Conservation (phyloP, 2,797 vertebrate genomes). For the Chloroceryle inda region DNA sequence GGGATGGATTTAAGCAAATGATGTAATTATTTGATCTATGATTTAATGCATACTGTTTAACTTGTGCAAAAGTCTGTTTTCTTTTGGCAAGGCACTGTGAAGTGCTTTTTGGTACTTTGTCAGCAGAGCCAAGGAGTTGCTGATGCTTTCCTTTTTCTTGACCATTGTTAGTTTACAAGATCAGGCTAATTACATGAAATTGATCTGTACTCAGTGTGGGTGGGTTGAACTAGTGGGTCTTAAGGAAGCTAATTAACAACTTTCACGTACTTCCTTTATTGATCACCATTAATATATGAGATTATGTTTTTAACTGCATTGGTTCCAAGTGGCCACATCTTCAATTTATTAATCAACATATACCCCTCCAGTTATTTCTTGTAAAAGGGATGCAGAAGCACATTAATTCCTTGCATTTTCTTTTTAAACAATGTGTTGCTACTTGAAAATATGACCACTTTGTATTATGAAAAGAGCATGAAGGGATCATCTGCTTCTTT, state of each 20-base stretch:
- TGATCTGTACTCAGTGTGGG: slow-evolving; percentile 58
- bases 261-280: slow-evolving; percentile 71
- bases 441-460: not conserved
- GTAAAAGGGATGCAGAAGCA: not conserved
- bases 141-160: slow-evolving; percentile 65
- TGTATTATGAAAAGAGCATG: not conserved
- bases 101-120: slow-evolving; percentile 22
- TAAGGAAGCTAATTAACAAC: slow-evolving; percentile 72
- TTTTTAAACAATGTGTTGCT: not conserved
- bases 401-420: not conserved
- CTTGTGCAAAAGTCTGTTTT: not conserved
- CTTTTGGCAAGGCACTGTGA: not conserved
- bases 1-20: slow-evolving; percentile 21
- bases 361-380: not conserved
- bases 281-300: slow-evolving; percentile 69
- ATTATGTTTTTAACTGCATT: slow-evolving; percentile 61
- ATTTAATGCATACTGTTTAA: slow-evolving; percentile 43
- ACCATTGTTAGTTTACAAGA: slow-evolving; percentile 65
- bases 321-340: slow-evolving; percentile 47
- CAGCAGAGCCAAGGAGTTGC: slow-evolving; percentile 40
- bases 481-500: not conserved
- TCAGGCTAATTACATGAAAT: slow-evolving; percentile 70
- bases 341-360: slow-evolving; percentile 41
- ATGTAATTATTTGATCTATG: slow-evolving; percentile 29
- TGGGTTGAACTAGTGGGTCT: slow-evolving; percentile 52